Evolutionary conservation across 2,113 vertebrate species (phyloP).

Genomic region (Chionomys nivalis): DNA sequence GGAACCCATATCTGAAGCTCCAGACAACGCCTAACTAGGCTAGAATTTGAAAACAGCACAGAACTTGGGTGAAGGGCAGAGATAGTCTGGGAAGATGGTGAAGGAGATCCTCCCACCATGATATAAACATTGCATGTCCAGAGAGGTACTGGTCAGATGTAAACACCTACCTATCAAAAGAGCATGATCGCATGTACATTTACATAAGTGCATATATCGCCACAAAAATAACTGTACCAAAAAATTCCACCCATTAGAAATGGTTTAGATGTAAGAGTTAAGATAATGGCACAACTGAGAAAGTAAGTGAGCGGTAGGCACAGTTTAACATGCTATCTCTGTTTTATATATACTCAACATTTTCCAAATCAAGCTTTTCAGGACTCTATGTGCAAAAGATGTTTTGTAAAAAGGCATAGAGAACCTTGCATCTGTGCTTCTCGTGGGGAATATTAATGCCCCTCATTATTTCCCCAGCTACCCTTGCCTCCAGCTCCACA

Average conservation of each 20-base stretch:
- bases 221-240: not conserved
- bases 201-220: not conserved
- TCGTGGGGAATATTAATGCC: not conserved
- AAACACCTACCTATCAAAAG: not conserved
- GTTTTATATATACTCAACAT: not conserved
- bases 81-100: not conserved
- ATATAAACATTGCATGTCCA: not conserved
- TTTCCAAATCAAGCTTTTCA: not conserved
- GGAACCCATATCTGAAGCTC: not conserved
- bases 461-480: conserved; percentile 23
- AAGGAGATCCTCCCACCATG: not conserved
- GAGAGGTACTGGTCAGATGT: not conserved
- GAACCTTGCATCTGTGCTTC: not conserved
- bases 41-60: not conserved
- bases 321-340: not conserved
- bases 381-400: not conserved
- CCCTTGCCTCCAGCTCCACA: not conserved
- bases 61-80: not conserved
- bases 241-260: not conserved
- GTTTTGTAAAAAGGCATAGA: not conserved
- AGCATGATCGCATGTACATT: not conserved
- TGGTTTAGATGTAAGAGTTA: not conserved
- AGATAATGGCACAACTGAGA: not conserved
- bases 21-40: not conserved
- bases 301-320: not conserved